Conservation (phyloP, 2,113 vertebrate species). For the Onychostruthus taczanowskii region DNA sequence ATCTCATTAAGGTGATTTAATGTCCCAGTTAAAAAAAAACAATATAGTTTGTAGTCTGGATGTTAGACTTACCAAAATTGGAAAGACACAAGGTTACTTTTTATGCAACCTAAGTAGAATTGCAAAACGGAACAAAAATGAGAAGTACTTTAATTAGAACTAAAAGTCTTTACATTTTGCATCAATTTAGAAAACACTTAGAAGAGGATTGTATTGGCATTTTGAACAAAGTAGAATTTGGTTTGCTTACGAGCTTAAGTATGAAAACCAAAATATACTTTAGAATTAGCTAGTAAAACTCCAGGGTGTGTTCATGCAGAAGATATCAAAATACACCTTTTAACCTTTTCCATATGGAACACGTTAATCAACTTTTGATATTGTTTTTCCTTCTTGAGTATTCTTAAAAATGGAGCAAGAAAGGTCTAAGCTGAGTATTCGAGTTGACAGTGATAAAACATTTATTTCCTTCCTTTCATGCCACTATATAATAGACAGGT, state of each 20-base stretch:
- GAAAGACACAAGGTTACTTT: background rate
- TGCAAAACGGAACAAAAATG: background rate
- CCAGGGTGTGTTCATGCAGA: background rate
- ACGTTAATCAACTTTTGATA: background rate
- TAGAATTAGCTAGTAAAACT: background rate
- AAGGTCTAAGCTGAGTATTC: background rate
- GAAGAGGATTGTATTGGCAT: background rate
- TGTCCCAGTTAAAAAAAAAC: slow-evolving; percentile 18
- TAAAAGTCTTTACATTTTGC: background rate
- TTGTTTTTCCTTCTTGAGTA: background rate
- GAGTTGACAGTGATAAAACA: slow-evolving; percentile 40
- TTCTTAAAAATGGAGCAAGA: background rate
- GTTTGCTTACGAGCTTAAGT: background rate
- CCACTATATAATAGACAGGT: slow-evolving; percentile 22
- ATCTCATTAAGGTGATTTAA: slow-evolving; percentile 58
- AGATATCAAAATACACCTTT: background rate
- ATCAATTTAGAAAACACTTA: background rate
- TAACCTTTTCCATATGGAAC: background rate
- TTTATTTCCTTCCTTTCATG: slow-evolving; percentile 53
- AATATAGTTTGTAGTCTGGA: slow-evolving; percentile 33
- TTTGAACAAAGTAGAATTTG: slow-evolving; percentile 11
- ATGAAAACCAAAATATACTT: background rate
- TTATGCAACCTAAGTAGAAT: background rate
- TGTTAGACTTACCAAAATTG: background rate
- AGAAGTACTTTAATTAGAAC: background rate